Evolutionary conservation across 2,797 vertebrate species (phyloP), one percentile per base, ranked within the genome.

Genomic region (Eremophila alpestris): DNA sequence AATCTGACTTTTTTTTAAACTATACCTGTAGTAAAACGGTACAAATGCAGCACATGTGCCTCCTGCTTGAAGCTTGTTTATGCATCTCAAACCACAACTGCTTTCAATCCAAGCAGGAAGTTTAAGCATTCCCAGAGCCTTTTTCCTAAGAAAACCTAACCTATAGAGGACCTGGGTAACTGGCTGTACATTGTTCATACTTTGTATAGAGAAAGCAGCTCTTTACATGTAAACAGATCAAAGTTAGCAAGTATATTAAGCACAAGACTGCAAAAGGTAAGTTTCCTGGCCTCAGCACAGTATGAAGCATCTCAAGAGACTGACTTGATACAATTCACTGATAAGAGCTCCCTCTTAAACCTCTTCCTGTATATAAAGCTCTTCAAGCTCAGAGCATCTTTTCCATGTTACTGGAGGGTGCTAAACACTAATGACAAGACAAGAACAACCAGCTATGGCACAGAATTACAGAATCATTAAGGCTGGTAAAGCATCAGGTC

Each of bases 261-360:
- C 29, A 19, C 65, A 86, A 74, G 38, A 16, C 40, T 85, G 22
- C 22, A 82, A 77, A 80, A 89, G 60, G 1, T 38, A 36, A 22
- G 36, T 30, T 81, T 87, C 34, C 67, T 90, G 58, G 48, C 36
- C 26, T 86, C 48, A 46, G 59, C 59, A 89, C 13, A 75, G 43
- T 18, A 59, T 18, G 34, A 36, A 85, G 65, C 58, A 62, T 79
- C 82, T 80, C 68, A 75, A 54, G 27, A 87, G 26, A 83, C 13
- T 48, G 51, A 49, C 43, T 76, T 0, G 4, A 65, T 48, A 41
- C 24, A 83, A 60, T 54, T 78, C 55, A 60, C 56, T 76, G 79
- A 26, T 91, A 92, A 83, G 38, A 70, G 16, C n/a, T 83, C 40
- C 69, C 45, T 93, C 68, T 69, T 76, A 78, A 95, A 91, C 71